Conservation (phyloP, 1,140 invertebrate genomes). For the Stenopsyche tienmushanensis region DNA sequence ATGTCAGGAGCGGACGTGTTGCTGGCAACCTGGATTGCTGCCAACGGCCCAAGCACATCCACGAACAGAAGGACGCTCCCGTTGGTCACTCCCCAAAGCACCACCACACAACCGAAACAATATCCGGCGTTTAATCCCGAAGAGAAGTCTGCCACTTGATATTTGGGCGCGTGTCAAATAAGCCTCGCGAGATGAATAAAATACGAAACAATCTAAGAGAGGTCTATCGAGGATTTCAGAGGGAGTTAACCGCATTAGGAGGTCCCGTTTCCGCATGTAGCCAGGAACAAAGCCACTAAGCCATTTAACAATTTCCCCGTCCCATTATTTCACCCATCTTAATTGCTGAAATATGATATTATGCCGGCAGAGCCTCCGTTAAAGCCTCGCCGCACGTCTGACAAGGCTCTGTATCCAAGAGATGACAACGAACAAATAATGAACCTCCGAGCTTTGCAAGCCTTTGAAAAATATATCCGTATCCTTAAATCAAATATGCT, state of each 20-base stretch:
- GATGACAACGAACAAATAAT: not conserved
- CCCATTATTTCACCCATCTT: conserved; percentile 22
- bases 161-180: no score
- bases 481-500: no score
- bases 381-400: not conserved
- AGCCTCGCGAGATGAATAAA: not conserved
- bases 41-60: not conserved
- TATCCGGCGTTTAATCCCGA: not conserved
- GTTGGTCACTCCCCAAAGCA: not conserved
- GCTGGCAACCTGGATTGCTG: not conserved
- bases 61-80: not conserved
- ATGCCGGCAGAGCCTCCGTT: not conserved
- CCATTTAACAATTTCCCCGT: conserved; percentile 23
- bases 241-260: conserved; percentile 15
- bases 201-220: not conserved
- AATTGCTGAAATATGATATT: conserved; percentile 33
- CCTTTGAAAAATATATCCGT: not conserved
- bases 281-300: conserved; percentile 22
- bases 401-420: not conserved
- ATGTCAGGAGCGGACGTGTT: not conserved
- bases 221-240: not conserved
- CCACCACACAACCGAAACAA: not conserved
- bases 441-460: not conserved
- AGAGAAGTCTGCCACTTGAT: no score
- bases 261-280: not conserved